Percentiles rank a stretch among this genome's conserved stretches.
Evolutionary conservation across 2,797 vertebrate species (phyloP).

Genomic region (Ispidina picta): DNA sequence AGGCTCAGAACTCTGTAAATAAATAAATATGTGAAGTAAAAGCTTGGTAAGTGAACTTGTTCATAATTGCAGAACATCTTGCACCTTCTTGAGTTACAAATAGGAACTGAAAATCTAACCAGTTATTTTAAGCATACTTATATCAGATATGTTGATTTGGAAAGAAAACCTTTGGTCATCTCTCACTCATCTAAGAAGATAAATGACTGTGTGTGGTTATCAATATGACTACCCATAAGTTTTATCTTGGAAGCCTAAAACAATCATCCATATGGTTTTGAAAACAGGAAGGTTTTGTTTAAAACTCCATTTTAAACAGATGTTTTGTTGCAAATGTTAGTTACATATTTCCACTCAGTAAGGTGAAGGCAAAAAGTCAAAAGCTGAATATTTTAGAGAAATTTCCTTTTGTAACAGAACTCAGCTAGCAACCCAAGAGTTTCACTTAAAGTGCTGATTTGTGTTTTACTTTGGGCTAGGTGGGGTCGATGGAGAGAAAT

Average conservation of each 20-base stretch:
- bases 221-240: background rate
- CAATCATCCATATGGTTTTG: background rate
- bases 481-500: constrained; percentile 99
- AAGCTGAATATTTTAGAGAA: background rate
- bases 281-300: background rate
- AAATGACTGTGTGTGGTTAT: background rate
- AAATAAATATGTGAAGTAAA: background rate
- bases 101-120: constrained; percentile 14
- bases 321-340: background rate
- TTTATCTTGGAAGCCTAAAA: background rate
- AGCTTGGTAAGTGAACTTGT: background rate
- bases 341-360: background rate
- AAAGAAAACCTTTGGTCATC: background rate
- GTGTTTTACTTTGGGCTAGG: constrained; percentile 70
- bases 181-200: background rate
- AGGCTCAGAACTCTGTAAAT: background rate
- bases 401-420: background rate
- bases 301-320: background rate
- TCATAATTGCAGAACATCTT: background rate
- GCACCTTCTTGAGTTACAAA: background rate
- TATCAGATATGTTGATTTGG: background rate
- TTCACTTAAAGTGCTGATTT: background rate
- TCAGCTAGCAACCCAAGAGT: background rate
- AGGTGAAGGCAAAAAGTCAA: background rate
- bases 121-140: background rate